Percentiles rank a stretch among this genome's conserved stretches.
Evolutionary conservation across 2,797 vertebrate species (phyloP).

Genomic region (Phataginus tricuspis): DNA sequence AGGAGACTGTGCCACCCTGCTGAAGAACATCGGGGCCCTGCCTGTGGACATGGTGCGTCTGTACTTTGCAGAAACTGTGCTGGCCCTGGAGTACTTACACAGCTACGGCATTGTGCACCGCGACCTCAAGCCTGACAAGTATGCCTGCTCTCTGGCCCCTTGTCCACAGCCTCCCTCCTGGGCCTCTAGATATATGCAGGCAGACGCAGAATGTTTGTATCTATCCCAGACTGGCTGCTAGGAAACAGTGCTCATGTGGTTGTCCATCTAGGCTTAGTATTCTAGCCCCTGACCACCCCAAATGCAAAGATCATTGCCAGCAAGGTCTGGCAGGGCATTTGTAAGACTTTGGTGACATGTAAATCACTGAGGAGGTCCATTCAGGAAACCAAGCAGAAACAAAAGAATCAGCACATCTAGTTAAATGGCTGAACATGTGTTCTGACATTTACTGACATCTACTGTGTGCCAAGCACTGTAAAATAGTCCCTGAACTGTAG

Average conservation of each 20-base stretch:
- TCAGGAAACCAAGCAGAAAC: constrained; percentile 6
- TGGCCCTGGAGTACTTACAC: constrained; percentile 96
- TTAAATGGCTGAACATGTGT: not conserved
- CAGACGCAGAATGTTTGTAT: not conserved
- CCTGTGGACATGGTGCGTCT: constrained; percentile 97
- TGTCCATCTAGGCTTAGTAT: not conserved
- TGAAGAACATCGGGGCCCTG: constrained; percentile 96
- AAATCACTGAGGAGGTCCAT: constrained; percentile 10
- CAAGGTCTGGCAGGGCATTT: not conserved
- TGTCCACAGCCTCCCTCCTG: not conserved
- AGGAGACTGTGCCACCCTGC: constrained; percentile 96
- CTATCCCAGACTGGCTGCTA: not conserved
- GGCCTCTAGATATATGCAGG: not conserved
- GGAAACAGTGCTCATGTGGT: not conserved
- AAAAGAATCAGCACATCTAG: not conserved
- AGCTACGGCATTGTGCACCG: constrained; percentile 98
- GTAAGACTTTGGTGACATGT: not conserved
- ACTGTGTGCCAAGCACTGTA: not conserved
- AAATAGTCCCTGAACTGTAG: not conserved
- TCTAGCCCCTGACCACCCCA: not conserved
- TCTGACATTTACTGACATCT: not conserved
- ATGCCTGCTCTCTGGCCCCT: not conserved
- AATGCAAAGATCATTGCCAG: not conserved
- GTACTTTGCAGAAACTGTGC: constrained; percentile 98
- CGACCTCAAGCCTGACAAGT: constrained; percentile 99